Evolutionary conservation across 2,113 vertebrate species (phyloP).

Genomic region (Motacilla alba): DNA sequence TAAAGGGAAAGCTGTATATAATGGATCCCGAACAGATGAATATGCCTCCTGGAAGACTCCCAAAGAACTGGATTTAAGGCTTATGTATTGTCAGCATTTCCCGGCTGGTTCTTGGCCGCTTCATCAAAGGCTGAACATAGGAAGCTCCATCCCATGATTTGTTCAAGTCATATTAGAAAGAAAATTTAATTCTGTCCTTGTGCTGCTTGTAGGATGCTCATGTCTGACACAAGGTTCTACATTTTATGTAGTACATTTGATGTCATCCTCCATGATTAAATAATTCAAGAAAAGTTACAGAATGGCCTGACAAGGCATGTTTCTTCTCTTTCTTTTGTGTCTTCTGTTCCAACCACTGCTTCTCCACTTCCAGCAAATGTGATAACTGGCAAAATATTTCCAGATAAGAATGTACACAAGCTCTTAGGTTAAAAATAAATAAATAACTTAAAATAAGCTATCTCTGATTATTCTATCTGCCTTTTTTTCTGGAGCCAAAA

Average conservation of each 20-base stretch:
- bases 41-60: neutral
- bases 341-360: neutral
- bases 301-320: neutral
- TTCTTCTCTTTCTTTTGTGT: neutral
- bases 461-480: neutral
- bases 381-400: neutral
- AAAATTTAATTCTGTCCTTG: neutral
- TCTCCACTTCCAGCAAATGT: neutral
- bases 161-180: neutral
- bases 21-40: neutral
- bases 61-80: neutral
- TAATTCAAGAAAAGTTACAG: neutral
- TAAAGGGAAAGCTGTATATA: neutral
- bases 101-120: accelerated
- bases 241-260: neutral
- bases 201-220: neutral
- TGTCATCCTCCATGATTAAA: neutral
- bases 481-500: neutral
- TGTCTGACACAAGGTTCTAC: neutral
- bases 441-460: neutral
- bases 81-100: neutral
- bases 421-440: neutral
- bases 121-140: neutral
- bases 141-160: neutral
- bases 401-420: neutral